Base-by-base conservation (phyloP, 1,140 invertebrate species). In the Galendromus occidentalis region DNA sequence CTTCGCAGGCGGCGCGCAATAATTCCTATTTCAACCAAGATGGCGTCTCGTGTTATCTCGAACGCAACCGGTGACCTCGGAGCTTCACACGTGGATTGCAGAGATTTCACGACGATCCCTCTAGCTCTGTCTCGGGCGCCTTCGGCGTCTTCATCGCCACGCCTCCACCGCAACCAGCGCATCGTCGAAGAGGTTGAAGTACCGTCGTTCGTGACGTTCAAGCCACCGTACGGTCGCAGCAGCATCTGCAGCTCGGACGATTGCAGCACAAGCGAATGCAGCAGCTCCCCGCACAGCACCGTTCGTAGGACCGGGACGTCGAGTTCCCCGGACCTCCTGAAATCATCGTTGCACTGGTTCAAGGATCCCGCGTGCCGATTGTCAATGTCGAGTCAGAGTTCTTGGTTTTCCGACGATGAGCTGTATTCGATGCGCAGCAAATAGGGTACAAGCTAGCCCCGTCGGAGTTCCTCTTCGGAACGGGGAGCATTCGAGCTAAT, bases 291-390 rank as follows among this genome's bases (percentile, higher is more conserved):
- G 2, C 51, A 59, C 22, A 59, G 51, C 51, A 59, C 51, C 51
- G 51, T 59, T 20, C 51, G 51, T 2, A 17, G 51, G 2, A 33
- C 33, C 14, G 51, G 51, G 25, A 59, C 51, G n/a, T 59, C 51
- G 33, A 29, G 25, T 17, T 29, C 25, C 22, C 51, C 51, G 51
- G 51, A 59, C 33, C 51, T 59, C 6, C 51, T 59, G 1, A 59
- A 59, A 25, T 59, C 51, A 59, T 18, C 51, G 17, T 9, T 59
- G 25, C 51, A 59, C 51, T 59, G 51, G 51, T 33, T 59, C 22
- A 59, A 59, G 51, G 51, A 59, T 59, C 51, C 51, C 51, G 51
- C 51, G 17, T 59, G 51, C 22, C 51, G 51, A 25, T 59, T 59
- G 25, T 59, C 51, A 9, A 59, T 59, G 51, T 59, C 51, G 14